Base-by-base conservation (phyloP, 2,797 vertebrate genomes). In the Enteromius fasciolatus region DNA sequence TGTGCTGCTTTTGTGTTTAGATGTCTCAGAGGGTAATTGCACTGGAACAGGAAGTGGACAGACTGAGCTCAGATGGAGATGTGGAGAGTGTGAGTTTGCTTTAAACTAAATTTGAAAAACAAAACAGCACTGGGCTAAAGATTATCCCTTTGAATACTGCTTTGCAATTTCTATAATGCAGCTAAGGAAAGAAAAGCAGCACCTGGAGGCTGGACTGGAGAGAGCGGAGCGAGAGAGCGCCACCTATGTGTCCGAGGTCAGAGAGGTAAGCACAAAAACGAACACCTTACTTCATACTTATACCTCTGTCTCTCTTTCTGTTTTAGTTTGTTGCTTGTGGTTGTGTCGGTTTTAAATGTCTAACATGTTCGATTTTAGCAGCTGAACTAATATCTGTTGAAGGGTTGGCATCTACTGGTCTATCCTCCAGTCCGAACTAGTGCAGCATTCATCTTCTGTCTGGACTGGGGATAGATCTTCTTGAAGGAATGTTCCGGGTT, bases 161-260 rank as follows among this genome's bases (percentile, higher is more conserved):
- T 39, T 25, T 50, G 48, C 20, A 84, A 74, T 88, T 82, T 90
- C 86, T 88, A 86, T 88, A 64, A 76, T 75, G 36, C 44, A 95
- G 95, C 82, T 95, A 83, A 93, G 90, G 90, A 88, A 91, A 91
- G 97, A 96, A 83, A 96, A 96, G 91, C 95, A 97, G 86, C 96
- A 97, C 86, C 95, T 99, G 93, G 97, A 98, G 92, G 94, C 94
- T 46, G 97, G 98, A 92, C 90, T 99, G 91, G 97, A 98, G 93
- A 95, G 95, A 89, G 97, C 98, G 11, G 98, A 98, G 92, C 93
- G 90, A n/a, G 97, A 99, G 90, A 96, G 97, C 69, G 95, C 97
- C 69, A 97, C 95, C 77, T 99, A 98, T 79, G 97, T 98, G 90
- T 97, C 95, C 2, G 97, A 99, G 93, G 97, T 99, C 90, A 92